These are phyloP conservation scores for Drosophila eohydei DNA, from an alignment of 2,888 invertebrate genomes.

Conservation along the genomic window DNA sequence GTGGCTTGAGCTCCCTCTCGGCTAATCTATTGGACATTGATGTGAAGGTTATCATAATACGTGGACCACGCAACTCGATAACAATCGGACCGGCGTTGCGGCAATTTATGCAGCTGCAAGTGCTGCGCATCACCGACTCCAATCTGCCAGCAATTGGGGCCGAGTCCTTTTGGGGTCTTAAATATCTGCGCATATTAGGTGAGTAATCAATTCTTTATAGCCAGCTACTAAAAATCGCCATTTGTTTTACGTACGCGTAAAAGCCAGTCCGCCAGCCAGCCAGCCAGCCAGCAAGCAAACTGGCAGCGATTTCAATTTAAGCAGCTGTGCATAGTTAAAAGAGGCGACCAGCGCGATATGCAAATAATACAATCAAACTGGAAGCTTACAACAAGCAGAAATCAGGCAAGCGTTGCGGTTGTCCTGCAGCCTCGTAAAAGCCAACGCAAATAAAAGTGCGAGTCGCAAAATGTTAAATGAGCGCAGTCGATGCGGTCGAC, in stretches of 20 bases:
- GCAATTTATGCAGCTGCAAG: slow-evolving; percentile 88
- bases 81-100: slow-evolving; percentile 90
- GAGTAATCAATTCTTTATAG: slow-evolving; percentile 74
- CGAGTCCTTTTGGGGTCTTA: slow-evolving; percentile 93
- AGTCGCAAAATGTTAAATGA: slow-evolving; percentile 70
- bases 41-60: slow-evolving; percentile 89
- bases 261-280: slow-evolving; percentile 6
- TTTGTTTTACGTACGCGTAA: slow-evolving; percentile 35
- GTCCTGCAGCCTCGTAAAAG: slow-evolving; percentile 69
- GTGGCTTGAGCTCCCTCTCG: slow-evolving; percentile 89
- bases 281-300: background rate
- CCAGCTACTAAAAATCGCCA: slow-evolving; percentile 29
- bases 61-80: slow-evolving; percentile 89
- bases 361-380: slow-evolving; percentile 52
- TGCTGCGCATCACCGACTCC: slow-evolving; percentile 90
- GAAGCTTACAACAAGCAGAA: slow-evolving; percentile 13
- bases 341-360: slow-evolving; percentile 39
- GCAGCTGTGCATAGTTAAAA: slow-evolving; percentile 66
- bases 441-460: slow-evolving; percentile 65
- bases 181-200: slow-evolving; percentile 86
- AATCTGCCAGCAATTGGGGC: slow-evolving; percentile 91
- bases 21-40: slow-evolving; percentile 87
- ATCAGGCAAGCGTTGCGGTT: slow-evolving; percentile 44
- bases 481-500: slow-evolving; percentile 42
- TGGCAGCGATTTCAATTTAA: slow-evolving; percentile 68